Conservation (phyloP, 2,888 invertebrate genomes). For the Anodontia alba region DNA sequence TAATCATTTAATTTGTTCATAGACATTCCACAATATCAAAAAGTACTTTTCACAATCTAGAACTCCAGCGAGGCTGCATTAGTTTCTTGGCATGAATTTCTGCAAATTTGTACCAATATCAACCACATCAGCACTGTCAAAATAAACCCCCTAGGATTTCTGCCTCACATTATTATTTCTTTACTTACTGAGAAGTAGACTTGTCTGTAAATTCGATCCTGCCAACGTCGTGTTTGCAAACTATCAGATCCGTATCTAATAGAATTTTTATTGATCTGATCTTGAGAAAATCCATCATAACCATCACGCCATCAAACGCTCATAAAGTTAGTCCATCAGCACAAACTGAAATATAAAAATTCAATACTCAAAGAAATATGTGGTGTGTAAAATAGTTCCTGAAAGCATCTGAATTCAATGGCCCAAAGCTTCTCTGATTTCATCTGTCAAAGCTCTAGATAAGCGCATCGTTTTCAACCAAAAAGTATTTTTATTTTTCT, state of each 20-base stretch:
- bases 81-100: neutral
- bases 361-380: too few species aligned
- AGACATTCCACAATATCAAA: slow-evolving; percentile 2
- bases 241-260: neutral
- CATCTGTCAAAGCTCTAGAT: too few species aligned
- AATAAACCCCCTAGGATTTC: neutral
- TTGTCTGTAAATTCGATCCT: neutral
- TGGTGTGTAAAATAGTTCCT: too few species aligned
- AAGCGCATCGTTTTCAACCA: too few species aligned
- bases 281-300: slow-evolving; percentile 9
- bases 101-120: neutral
- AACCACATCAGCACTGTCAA: neutral
- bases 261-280: slow-evolving; percentile 8
- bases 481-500: too few species aligned
- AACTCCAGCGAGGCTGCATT: neutral
- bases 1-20: neutral
- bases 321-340: too few species aligned
- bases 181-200: neutral
- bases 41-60: neutral
- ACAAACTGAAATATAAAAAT: too few species aligned
- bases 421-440: neutral
- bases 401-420: neutral
- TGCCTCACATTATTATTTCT: neutral
- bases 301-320: neutral
- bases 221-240: neutral